Percentiles rank a stretch among this genome's conserved stretches.
These are phyloP conservation scores for Apotomis capreana DNA, from an alignment of 2,888 invertebrate genomes.

Conservation along the genomic window DNA sequence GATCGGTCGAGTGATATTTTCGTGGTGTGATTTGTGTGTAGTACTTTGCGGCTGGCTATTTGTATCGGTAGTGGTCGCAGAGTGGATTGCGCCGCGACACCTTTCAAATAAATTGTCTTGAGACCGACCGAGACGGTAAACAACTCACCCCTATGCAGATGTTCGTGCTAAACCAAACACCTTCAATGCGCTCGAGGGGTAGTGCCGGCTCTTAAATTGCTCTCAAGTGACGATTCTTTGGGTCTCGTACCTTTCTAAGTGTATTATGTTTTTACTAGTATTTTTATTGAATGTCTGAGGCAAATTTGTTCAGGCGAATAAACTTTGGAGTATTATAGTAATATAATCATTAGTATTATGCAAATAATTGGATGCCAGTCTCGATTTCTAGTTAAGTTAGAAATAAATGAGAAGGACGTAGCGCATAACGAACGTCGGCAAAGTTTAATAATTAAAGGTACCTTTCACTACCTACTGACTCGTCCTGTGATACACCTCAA, in stretches of 20 bases:
- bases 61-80: conserved; percentile 68
- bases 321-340: neutral
- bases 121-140: conserved; percentile 75
- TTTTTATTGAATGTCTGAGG: conserved; percentile 67
- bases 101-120: conserved; percentile 83
- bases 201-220: conserved; percentile 66
- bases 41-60: conserved; percentile 65
- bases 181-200: conserved; percentile 68
- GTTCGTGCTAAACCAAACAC: conserved; percentile 69
- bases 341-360: conserved; percentile 9
- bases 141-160: conserved; percentile 79
- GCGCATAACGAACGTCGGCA: conserved; percentile 51
- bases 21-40: conserved; percentile 72
- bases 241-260: conserved; percentile 53
- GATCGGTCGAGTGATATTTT: conserved; percentile 69
- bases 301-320: conserved; percentile 55
- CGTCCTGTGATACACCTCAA: conserved; percentile 59
- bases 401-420: conserved; percentile 47
- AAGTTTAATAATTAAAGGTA: conserved; percentile 68
- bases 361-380: conserved; percentile 4
- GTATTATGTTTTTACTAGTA: conserved; percentile 60
- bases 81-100: conserved; percentile 81
- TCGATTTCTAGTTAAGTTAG: conserved; percentile 23
- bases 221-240: conserved; percentile 60
- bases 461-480: conserved; percentile 48